Evolutionary conservation across 2,888 invertebrate species (phyloP).

Genomic region (Glaucopsyche alexis): DNA sequence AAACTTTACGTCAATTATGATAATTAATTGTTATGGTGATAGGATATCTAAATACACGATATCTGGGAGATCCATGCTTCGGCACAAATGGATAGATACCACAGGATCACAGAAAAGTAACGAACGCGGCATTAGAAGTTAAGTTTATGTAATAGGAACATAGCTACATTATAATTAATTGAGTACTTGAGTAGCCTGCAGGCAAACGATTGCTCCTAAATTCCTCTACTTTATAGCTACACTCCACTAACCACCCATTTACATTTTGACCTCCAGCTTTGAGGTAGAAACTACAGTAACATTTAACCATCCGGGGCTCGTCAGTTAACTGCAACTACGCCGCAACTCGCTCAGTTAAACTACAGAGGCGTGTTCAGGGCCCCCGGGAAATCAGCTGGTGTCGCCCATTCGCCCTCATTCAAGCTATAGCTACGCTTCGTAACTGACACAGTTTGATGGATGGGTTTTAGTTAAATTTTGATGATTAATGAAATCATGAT

Average conservation of each 20-base stretch:
- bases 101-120: too few relatives aligned
- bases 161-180: too few relatives aligned
- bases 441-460: slow-evolving; percentile 6
- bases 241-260: background rate
- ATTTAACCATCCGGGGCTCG: background rate
- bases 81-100: too few relatives aligned
- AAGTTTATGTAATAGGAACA: too few relatives aligned
- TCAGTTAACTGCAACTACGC: slow-evolving; percentile 5
- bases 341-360: background rate
- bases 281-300: background rate
- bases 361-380: slow-evolving; percentile 9
- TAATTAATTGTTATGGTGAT: too few relatives aligned
- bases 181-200: too few relatives aligned
- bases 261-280: background rate
- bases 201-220: too few relatives aligned
- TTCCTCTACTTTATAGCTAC: background rate
- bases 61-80: too few relatives aligned
- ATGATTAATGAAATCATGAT: background rate
- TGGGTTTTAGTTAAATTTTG: background rate
- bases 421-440: too few relatives aligned
- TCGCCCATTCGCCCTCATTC: background rate
- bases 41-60: too few relatives aligned
- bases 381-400: slow-evolving; percentile 10
- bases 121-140: too few relatives aligned
- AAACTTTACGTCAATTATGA: too few relatives aligned